phyloP scores from a whole-genome alignment of 2,113 vertebrate species.

The Pseudolaguvia tuberculata region DNA sequence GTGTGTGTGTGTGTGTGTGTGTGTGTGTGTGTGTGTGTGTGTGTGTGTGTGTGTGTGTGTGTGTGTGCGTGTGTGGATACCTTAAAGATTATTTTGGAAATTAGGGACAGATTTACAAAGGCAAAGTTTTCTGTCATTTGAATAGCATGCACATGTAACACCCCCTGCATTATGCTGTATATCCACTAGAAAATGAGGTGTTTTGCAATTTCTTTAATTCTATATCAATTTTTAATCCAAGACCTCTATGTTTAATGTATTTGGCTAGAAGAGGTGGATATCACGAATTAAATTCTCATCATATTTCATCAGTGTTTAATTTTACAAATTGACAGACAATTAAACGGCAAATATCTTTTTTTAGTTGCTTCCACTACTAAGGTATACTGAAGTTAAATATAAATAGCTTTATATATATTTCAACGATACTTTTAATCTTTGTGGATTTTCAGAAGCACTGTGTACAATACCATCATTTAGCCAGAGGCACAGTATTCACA shows the following conservation, averaged over 20 bases:
- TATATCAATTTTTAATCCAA: slow-evolving; percentile 16
- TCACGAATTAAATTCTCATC: background rate
- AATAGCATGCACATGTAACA: background rate
- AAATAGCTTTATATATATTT: background rate
- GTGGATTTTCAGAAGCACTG: background rate
- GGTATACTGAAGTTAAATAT: background rate
- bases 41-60: slow-evolving; percentile 5
- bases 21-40: slow-evolving; percentile 4
- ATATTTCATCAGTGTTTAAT: background rate
- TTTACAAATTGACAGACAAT: background rate
- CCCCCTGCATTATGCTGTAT: background rate
- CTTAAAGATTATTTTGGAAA: slow-evolving; percentile 1
- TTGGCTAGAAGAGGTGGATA: background rate
- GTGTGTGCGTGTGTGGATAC: background rate
- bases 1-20: slow-evolving; percentile 1
- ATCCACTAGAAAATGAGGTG: background rate
- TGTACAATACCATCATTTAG: background rate
- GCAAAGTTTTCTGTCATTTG: background rate
- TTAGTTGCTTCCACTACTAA: background rate
- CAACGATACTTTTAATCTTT: background rate
- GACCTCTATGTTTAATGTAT: no score
- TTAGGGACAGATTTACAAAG: background rate
- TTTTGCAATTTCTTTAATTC: background rate
- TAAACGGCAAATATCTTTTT: background rate
- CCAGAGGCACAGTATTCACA: background rate